These are phyloP conservation scores for Labeo catla DNA, from an alignment of 2,113 vertebrate genomes.

Conservation along the genomic window DNA sequence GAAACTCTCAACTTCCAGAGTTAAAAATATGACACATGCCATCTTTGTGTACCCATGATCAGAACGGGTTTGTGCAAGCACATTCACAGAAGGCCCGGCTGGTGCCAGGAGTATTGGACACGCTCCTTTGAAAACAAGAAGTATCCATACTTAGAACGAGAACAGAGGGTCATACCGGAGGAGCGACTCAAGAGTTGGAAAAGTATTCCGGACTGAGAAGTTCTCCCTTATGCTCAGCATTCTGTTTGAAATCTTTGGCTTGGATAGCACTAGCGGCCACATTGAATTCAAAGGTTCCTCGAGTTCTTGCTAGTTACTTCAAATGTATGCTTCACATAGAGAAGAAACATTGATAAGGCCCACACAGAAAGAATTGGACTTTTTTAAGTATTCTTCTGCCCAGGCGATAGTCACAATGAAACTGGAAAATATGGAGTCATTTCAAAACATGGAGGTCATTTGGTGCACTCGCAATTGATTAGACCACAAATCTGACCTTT, in stretches of 20 bases:
- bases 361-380: background rate
- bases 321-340: background rate
- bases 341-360: background rate
- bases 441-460: slow-evolving; percentile 15
- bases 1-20: slow-evolving; percentile 63
- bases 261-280: slow-evolving; percentile 18
- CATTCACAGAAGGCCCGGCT: slow-evolving; percentile 36
- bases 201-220: slow-evolving; percentile 43
- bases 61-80: slow-evolving; percentile 44
- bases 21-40: slow-evolving; percentile 44
- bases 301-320: slow-evolving; percentile 59
- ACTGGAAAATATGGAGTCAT: background rate
- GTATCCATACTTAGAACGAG: slow-evolving; percentile 17
- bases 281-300: slow-evolving; percentile 62
- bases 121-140: slow-evolving; percentile 41
- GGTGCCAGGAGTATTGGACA: slow-evolving; percentile 36
- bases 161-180: slow-evolving; percentile 14
- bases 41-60: slow-evolving; percentile 46
- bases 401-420: background rate
- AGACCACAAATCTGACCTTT: slow-evolving; percentile 28
- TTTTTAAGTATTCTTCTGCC: too few species aligned
- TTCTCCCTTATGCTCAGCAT: slow-evolving; percentile 40
- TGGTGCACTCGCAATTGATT: background rate
- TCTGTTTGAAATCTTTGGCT: slow-evolving; percentile 63
- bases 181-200: background rate